phyloP scores from a whole-genome alignment of 2,113 vertebrate species.

The Tragelaphus strepsiceros region DNA sequence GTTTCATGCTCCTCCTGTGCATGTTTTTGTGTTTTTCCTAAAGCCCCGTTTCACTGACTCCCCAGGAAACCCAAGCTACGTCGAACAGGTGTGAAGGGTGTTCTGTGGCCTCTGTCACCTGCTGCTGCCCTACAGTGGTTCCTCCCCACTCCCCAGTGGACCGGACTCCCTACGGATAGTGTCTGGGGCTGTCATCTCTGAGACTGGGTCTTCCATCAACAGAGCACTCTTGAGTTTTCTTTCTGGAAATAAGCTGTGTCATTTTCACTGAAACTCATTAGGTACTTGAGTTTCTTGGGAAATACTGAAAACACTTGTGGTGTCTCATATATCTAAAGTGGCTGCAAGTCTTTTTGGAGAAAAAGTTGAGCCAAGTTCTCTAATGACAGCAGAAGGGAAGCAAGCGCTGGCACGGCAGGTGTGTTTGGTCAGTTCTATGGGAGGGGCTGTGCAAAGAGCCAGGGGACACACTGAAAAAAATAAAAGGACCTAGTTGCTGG shows the following conservation, averaged over 20 bases:
- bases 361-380: neutral
- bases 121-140: neutral
- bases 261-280: neutral
- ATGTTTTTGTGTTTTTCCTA: neutral
- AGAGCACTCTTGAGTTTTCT: neutral
- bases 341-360: neutral
- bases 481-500: neutral
- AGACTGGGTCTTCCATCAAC: neutral
- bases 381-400: neutral
- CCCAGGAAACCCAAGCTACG: neutral
- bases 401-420: neutral
- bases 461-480: neutral
- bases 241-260: neutral
- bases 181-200: neutral
- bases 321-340: neutral
- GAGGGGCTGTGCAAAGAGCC: neutral
- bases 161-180: neutral
- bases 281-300: neutral
- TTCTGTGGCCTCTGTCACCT: neutral
- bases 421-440: neutral
- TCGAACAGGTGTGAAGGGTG: neutral
- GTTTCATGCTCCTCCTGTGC: neutral
- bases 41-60: neutral
- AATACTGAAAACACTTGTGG: neutral
- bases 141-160: neutral